These are phyloP conservation scores for Adelognathus sp. DNA, from an alignment of 2,888 invertebrate species.

Conservation along the genomic window DNA sequence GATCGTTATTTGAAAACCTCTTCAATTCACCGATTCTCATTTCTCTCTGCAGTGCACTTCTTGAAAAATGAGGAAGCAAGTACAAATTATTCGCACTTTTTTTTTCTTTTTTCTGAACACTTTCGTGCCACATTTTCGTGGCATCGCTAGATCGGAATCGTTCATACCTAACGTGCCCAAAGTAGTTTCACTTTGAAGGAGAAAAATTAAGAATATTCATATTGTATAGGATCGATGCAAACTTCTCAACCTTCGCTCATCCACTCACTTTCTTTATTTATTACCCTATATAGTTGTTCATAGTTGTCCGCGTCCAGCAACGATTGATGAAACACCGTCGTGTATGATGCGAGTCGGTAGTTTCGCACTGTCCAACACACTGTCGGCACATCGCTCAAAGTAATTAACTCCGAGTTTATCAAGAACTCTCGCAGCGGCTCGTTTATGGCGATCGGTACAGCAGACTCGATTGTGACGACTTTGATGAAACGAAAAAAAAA, in stretches of 20 bases:
- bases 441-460: conserved; percentile 12
- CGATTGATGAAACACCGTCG: background rate
- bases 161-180: too few relatives aligned
- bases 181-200: too few relatives aligned
- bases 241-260: background rate
- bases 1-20: too few relatives aligned
- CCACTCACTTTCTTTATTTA: background rate
- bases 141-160: too few relatives aligned
- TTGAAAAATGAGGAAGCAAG: too few relatives aligned
- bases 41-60: too few relatives aligned
- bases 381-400: conserved; percentile 5
- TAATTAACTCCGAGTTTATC: conserved; percentile 49
- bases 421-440: background rate
- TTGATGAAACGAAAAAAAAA: background rate
- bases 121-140: too few relatives aligned
- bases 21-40: too few relatives aligned
- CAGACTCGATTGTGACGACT: conserved; percentile 16
- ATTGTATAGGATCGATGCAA: too few relatives aligned
- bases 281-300: background rate
- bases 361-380: conserved; percentile 4
- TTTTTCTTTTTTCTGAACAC: too few relatives aligned
- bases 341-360: background rate
- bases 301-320: background rate
- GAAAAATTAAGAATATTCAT: too few relatives aligned
- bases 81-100: too few relatives aligned